Conservation (phyloP, 1,140 invertebrate genomes). For the Leptopilina boulardi region DNA sequence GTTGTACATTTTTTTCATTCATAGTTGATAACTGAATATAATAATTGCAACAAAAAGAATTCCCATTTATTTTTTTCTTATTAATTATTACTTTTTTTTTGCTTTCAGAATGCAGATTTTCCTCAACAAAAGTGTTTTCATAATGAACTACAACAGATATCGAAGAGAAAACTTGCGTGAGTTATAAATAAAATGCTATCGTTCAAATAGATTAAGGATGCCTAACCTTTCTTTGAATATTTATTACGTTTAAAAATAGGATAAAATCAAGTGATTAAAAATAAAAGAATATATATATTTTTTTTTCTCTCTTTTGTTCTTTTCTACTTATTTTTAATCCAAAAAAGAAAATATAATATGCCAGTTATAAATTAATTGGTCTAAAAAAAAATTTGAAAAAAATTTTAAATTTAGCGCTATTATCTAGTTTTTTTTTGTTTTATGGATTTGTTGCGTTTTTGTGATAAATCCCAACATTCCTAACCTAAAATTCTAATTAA, state of each 20-base stretch:
- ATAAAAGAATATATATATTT: background rate
- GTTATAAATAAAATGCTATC: conserved; percentile 23
- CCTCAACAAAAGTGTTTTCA: background rate
- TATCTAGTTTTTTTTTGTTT: too few relatives aligned
- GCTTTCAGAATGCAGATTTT: background rate
- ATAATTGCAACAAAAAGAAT: too few relatives aligned
- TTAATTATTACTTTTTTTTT: background rate
- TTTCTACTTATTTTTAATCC: background rate
- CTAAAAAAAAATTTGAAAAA: too few relatives aligned
- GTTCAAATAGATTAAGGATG: conserved; percentile 3
- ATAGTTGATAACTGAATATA: too few relatives aligned
- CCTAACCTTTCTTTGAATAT: conserved; percentile 2
- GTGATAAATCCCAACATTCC: too few relatives aligned
- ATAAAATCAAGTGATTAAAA: conserved; percentile 6
- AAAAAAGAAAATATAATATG: background rate
- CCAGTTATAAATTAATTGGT: too few relatives aligned
- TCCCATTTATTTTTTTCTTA: too few relatives aligned
- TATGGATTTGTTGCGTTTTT: too few relatives aligned
- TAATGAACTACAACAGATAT: background rate
- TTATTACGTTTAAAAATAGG: conserved; percentile 14
- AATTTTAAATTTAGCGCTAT: too few relatives aligned
- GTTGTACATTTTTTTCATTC: too few relatives aligned
- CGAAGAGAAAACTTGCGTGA: background rate
- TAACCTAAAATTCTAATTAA: too few relatives aligned
- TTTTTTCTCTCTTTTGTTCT: background rate